A percentile compares a stretch with the other conserved stretches of the same genome.
phyloP scores from a whole-genome alignment of 2,888 invertebrate genomes.

The Thereva unica region DNA sequence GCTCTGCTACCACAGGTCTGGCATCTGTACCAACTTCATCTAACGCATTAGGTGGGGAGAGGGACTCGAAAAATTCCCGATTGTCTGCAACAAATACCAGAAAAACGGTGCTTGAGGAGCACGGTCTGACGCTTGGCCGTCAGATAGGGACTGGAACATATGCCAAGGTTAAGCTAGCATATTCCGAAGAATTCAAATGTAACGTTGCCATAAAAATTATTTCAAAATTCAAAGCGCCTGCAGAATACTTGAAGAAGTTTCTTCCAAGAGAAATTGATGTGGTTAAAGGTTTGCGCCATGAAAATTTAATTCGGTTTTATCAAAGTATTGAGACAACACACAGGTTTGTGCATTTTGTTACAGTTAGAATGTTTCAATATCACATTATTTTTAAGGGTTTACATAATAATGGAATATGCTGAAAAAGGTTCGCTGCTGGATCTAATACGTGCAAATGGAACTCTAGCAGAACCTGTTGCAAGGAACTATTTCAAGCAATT shows the following conservation, averaged over 20 bases:
- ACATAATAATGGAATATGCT: slow-evolving; percentile 86
- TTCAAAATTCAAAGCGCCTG: slow-evolving; percentile 78
- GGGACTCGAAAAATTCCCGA: not conserved
- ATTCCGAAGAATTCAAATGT: slow-evolving; percentile 72
- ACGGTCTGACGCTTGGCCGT: slow-evolving; percentile 75
- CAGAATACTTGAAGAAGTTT: slow-evolving; percentile 80
- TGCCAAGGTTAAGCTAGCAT: slow-evolving; percentile 79
- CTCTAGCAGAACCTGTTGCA: slow-evolving; percentile 70
- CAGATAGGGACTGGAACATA: slow-evolving; percentile 82
- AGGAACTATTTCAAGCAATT: slow-evolving; percentile 75
- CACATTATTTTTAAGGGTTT: slow-evolving; percentile 63
- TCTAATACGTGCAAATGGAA: slow-evolving; percentile 72
- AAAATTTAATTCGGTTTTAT: slow-evolving; percentile 77
- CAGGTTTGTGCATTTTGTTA: slow-evolving; percentile 60
- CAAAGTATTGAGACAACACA: slow-evolving; percentile 86
- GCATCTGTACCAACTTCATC: too few species aligned
- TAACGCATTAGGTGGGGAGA: too few species aligned
- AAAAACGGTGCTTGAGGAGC: slow-evolving; percentile 66
- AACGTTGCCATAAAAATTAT: slow-evolving; percentile 83
- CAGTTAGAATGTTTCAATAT: not conserved
- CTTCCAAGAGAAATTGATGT: slow-evolving; percentile 82
- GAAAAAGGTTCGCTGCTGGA: slow-evolving; percentile 79
- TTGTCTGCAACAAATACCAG: not conserved
- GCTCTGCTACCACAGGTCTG: too few species aligned
- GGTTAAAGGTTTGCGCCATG: slow-evolving; percentile 78